phyloP scores from a whole-genome alignment of 1,140 invertebrate genomes.

The Conus ventricosus region DNA sequence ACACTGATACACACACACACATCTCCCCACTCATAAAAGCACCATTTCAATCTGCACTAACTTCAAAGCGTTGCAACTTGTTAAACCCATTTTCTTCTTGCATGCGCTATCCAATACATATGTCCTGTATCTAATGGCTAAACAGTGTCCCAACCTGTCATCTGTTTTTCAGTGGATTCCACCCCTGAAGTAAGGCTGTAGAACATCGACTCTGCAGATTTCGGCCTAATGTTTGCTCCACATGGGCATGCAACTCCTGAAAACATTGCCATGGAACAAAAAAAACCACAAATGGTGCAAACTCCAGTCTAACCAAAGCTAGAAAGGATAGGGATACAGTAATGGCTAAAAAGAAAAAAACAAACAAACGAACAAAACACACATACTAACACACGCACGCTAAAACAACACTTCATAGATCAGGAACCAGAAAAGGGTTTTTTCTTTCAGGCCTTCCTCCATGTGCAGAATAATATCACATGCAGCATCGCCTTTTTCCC shows the following conservation, averaged over 20 bases:
- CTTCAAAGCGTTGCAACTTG: neutral
- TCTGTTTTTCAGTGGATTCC: constrained; percentile 91
- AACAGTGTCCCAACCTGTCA: constrained; percentile 81
- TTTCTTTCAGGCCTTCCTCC: too few species aligned
- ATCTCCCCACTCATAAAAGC: neutral
- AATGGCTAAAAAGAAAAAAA: neutral
- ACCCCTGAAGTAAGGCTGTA: constrained; percentile 89
- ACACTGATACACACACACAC: neutral
- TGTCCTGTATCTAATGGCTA: neutral
- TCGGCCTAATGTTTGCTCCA: constrained; percentile 89
- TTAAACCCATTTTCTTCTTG: neutral
- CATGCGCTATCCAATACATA: neutral
- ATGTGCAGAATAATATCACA: too few species aligned
- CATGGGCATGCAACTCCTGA: constrained; percentile 89
- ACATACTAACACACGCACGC: neutral
- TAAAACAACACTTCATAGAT: too few species aligned
- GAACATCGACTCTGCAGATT: constrained; percentile 93
- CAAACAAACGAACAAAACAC: neutral
- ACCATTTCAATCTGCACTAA: neutral
- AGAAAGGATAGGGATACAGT: neutral
- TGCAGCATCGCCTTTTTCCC: too few species aligned
- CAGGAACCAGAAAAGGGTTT: too few species aligned
- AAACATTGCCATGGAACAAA: constrained; percentile 11
- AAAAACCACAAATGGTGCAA: neutral
- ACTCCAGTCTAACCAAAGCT: neutral